phyloP scores from a whole-genome alignment of 35 echinoderm and acorn worm genomes.

The Antedon bifida region DNA sequence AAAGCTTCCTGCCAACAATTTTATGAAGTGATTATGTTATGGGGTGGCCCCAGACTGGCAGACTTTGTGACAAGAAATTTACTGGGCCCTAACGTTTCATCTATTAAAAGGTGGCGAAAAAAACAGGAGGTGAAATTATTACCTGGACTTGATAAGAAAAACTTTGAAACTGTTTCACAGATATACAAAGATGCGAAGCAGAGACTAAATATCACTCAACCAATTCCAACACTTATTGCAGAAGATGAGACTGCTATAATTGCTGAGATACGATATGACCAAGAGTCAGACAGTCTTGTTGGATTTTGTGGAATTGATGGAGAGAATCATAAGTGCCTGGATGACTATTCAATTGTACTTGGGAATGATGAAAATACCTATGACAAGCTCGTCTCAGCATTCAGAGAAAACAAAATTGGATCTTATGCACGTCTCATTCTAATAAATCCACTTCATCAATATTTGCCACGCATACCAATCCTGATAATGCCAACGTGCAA shows the following conservation, averaged over 20 bases:
- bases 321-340: background rate
- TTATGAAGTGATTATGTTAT: too few relatives aligned
- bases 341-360: background rate
- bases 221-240: background rate
- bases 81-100: background rate
- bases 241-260: conserved; percentile 11
- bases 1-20: too few relatives aligned
- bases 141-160: background rate
- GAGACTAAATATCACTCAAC: background rate
- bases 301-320: background rate
- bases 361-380: conserved; percentile 1
- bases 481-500: conserved; percentile 5
- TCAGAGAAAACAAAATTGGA: background rate
- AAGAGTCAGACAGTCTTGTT: background rate
- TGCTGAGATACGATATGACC: background rate
- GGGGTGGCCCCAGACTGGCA: background rate
- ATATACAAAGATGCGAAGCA: background rate
- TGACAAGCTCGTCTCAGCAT: background rate
- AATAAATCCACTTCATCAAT: background rate
- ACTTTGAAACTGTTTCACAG: background rate
- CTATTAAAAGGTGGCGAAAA: background rate
- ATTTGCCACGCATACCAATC: background rate
- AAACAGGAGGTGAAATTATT: background rate
- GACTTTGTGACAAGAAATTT: conserved; percentile 2
- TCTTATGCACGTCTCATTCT: background rate